Evolutionary conservation across 2,113 vertebrate species (phyloP).

Genomic region (Platysteira castanea): DNA sequence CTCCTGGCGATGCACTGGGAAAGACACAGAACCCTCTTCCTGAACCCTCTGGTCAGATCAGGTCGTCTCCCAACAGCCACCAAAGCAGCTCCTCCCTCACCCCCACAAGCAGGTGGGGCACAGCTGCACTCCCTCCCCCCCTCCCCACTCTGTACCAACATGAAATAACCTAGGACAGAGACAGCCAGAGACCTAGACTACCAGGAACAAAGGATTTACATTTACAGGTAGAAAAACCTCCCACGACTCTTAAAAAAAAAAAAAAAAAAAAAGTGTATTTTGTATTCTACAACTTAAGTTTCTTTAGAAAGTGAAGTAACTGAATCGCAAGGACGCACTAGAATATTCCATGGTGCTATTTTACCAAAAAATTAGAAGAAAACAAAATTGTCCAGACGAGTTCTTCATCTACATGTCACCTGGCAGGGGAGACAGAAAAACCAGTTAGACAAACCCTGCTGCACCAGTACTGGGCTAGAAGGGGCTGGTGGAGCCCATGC

Average conservation of each 20-base stretch:
- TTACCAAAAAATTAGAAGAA: not conserved
- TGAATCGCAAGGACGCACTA: not conserved
- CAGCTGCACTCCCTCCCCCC: not conserved
- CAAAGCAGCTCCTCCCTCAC: not conserved
- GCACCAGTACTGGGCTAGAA: not conserved
- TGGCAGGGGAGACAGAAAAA: not conserved
- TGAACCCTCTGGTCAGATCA: not conserved
- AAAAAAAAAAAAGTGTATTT: not conserved
- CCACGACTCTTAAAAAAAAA: not conserved
- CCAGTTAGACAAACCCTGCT: not conserved
- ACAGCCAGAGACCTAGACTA: slow-evolving; percentile 23
- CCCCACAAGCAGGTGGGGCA: not conserved
- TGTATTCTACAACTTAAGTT: slow-evolving; percentile 13
- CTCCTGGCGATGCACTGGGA: not conserved
- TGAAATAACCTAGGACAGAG: not conserved
- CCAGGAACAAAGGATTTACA: not conserved
- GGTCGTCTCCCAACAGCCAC: not conserved
- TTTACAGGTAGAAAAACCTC: slow-evolving; percentile 48
- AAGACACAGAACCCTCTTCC: not conserved
- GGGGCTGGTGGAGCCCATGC: not conserved
- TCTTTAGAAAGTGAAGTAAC: slow-evolving; percentile 35
- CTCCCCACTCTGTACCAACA: not conserved
- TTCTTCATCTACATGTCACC: not conserved
- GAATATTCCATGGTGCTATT: slow-evolving; percentile 18
- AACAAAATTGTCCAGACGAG: not conserved